These are phyloP conservation scores for Sigmodon hispidus DNA, from an alignment of 2,113 vertebrate species.

Conservation along the genomic window DNA sequence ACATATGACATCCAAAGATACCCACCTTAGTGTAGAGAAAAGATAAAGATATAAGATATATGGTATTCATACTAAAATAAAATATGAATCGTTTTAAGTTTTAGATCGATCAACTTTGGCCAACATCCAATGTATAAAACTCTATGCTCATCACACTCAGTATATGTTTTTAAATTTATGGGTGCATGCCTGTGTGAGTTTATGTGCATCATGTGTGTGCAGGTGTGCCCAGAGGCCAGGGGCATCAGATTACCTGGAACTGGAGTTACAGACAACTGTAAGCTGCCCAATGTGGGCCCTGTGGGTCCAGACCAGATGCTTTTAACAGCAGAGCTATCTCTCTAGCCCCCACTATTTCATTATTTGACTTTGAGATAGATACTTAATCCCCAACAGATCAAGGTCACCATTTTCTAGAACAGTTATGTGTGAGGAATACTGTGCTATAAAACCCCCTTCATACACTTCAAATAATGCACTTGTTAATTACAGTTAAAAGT, in stretches of 20 bases:
- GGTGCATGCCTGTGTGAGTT: background rate
- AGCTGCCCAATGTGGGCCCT: background rate
- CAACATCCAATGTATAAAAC: background rate
- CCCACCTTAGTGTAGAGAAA: background rate
- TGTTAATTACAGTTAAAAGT: background rate
- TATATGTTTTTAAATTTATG: background rate
- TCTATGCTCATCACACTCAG: background rate
- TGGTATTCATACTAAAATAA: background rate
- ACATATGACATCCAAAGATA: background rate
- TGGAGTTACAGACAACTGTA: background rate
- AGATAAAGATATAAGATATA: background rate
- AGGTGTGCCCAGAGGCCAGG: background rate
- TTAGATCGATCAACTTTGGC: background rate
- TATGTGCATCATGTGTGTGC: background rate
- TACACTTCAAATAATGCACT: background rate
- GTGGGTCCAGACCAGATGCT: too few relatives aligned
- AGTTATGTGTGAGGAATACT: background rate
- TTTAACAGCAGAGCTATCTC: background rate
- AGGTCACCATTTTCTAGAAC: background rate
- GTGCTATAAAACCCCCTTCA: conserved; percentile 14
- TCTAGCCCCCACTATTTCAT: background rate
- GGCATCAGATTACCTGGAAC: background rate
- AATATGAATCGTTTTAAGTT: background rate
- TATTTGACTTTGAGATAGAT: background rate
- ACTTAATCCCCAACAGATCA: background rate